Conservation (phyloP, 1,140 invertebrate species). For the Anastrepha obliqua region DNA sequence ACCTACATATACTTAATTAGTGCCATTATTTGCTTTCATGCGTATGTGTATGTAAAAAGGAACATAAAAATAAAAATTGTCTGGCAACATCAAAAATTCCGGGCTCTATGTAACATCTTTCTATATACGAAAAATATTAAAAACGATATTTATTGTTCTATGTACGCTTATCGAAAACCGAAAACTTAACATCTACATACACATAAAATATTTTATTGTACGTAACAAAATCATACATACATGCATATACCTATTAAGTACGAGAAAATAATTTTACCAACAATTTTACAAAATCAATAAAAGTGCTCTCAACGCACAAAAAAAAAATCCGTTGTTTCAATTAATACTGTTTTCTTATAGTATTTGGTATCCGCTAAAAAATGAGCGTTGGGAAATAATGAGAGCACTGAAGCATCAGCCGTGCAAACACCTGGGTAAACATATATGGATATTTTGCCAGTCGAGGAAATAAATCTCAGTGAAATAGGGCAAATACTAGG, state of each 20-base stretch:
- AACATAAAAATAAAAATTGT: too few relatives aligned
- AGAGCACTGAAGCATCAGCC: too few relatives aligned
- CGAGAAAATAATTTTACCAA: constrained; percentile 53
- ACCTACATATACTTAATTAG: too few relatives aligned
- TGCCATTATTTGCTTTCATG: too few relatives aligned
- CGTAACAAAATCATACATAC: constrained; percentile 61
- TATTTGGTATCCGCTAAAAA: too few relatives aligned
- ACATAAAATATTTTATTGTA: constrained; percentile 45
- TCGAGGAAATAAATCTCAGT: too few relatives aligned
- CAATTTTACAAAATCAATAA: constrained; percentile 46
- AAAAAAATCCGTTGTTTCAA: background rate
- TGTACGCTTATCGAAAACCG: background rate
- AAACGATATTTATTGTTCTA: background rate
- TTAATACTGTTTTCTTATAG: too few relatives aligned
- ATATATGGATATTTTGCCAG: too few relatives aligned
- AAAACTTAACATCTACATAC: constrained; percentile 17
- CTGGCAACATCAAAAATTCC: background rate
- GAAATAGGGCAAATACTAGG: too few relatives aligned
- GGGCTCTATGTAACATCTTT: background rate
- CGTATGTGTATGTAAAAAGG: too few relatives aligned
- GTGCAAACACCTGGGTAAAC: too few relatives aligned
- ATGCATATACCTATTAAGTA: constrained; percentile 56
- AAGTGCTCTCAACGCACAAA: constrained; percentile 16
- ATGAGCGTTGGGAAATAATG: too few relatives aligned
- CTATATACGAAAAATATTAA: background rate